Evolutionary conservation across 2,113 vertebrate species (phyloP), one percentile per base, ranked within the genome.

Genomic region (Dryoscopus gambensis): DNA sequence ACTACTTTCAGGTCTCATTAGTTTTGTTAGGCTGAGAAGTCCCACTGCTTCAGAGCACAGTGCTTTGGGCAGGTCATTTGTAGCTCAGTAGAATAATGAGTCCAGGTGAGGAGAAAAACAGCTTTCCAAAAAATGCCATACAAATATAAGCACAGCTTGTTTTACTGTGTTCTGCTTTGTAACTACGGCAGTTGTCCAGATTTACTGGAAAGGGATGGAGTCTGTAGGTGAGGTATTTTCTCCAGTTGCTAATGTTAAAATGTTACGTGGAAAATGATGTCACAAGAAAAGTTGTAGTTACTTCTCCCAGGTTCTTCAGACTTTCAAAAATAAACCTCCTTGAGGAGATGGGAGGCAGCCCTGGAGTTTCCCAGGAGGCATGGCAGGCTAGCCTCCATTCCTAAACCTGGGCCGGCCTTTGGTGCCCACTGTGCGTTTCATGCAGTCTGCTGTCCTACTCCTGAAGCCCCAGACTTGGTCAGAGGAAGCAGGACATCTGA

Each of bases 381-480:
- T 0, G 1, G 22, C 11, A 79, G 18, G 14, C 22, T 42, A 46
- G 30, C 2, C 12, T 9, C 2, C 0, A 1, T 15, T 52, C 16
- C 49, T 62, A 37, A 85, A 83, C n/a, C 23, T 35, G 8, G 10
- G 7, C 28, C 62, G 40, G 28, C 31, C 15, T 94, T 85, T 69
- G 15, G 5, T 79, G 40, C 17, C 11, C 28, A 5, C 30, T 55
- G 27, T 64, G 25, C 12, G 44, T 74, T 83, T 57, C 55, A 33
- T 30, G 7, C 7, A 62, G 14, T 16, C 35, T 52, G 4, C 22
- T 79, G 7, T 85, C 3, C 40, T 71, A 1, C 22, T 65, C 25
- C 47, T 83, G 35, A 55, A 40, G 52, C 39, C 30, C 46, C 59
- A 78, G 47, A 40, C 20, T 25, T 33, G 24, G 27, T 42, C 47